These are phyloP conservation scores for Sylvietta virens DNA, from an alignment of 2,113 vertebrate species.

Conservation along the genomic window DNA sequence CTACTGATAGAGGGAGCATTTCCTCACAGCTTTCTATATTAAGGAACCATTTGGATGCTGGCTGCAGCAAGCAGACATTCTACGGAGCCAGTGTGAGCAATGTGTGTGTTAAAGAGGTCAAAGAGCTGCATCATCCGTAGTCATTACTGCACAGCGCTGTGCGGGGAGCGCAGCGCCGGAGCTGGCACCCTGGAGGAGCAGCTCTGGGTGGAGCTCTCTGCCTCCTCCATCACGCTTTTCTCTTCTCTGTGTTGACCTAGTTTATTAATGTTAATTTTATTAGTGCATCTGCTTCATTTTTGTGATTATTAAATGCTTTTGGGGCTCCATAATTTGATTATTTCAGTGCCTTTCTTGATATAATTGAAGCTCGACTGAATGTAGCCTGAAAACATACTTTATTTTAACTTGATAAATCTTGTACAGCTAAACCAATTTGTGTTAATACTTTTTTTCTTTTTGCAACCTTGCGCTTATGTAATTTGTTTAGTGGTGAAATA, in stretches of 20 bases:
- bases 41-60: slow-evolving; percentile 2
- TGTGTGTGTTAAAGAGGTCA: slow-evolving; percentile 41
- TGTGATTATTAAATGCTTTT: slow-evolving; percentile 60
- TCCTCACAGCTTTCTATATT: not conserved
- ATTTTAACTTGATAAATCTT: slow-evolving; percentile 60
- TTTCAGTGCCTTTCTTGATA: slow-evolving; percentile 34
- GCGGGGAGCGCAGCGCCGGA: not conserved
- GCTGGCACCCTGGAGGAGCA: not conserved
- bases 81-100: not conserved
- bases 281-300: slow-evolving; percentile 49
- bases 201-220: slow-evolving; percentile 30
- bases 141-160: not conserved
- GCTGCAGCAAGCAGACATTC: not conserved
- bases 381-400: slow-evolving; percentile 49
- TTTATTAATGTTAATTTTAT: slow-evolving; percentile 58
- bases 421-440: slow-evolving; percentile 54
- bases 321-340: slow-evolving; percentile 57
- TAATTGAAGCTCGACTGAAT: slow-evolving; percentile 39
- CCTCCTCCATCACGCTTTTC: not conserved
- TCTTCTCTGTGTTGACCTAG: slow-evolving; percentile 31
- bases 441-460: slow-evolving; percentile 13
- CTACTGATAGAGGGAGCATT: slow-evolving; percentile 18
- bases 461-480: slow-evolving; percentile 35
- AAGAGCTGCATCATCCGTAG: slow-evolving; percentile 40
- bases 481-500: slow-evolving; percentile 4